Base-by-base conservation (phyloP, 2,113 vertebrate species). In the Corythornis cristatus region DNA sequence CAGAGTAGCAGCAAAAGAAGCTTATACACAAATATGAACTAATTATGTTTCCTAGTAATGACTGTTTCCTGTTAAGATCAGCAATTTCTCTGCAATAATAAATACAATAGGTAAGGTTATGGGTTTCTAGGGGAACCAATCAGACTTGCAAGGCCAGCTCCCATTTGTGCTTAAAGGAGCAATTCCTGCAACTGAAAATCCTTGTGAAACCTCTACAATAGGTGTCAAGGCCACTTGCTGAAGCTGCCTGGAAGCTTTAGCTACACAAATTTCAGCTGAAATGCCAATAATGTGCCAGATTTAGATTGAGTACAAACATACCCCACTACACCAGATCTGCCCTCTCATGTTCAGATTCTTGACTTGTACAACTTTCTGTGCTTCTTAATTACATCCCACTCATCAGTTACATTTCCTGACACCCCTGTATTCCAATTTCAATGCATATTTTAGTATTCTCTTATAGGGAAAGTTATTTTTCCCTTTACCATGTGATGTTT, bases 151-250 rank as follows among this genome's bases (percentile, higher is more conserved):
- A 77, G 11, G 22, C 28, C 60, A 77, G 42, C 4, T 90, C 29
- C 33, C 6, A 23, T 60, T 60, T 71, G 29, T 75, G 7, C 46
- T 67, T 86, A n/a, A 83, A 91, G 35, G 5, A 70, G n/a, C 15
- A 60, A 31, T 81, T 64, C 31, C 77, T 67, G 51, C 61, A 68
- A 78, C 2, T 48, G 16, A 71, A 84, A 95, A 84, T 68, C 20
- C 31, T 75, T 61, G n/a, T 67, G 74, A 70, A 95, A 82, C 6
- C 7, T 67, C 42, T 84, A 37, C 21, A 7, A 8, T 15, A 83
- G 12, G 12, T 60, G 40, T 62, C 40, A 86, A 83, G 40, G 26
- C 53, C 0, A 0, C 17, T 56, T 11, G 13, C 21, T 57, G 11
- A 92, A 81, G 53, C 53, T 72, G 33, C 29, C 42, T 33, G 31